A percentile compares a stretch with the other conserved stretches of the same genome.
These are phyloP conservation scores for Coelopa frigida DNA, from an alignment of 1,140 invertebrate genomes.

Conservation along the genomic window DNA sequence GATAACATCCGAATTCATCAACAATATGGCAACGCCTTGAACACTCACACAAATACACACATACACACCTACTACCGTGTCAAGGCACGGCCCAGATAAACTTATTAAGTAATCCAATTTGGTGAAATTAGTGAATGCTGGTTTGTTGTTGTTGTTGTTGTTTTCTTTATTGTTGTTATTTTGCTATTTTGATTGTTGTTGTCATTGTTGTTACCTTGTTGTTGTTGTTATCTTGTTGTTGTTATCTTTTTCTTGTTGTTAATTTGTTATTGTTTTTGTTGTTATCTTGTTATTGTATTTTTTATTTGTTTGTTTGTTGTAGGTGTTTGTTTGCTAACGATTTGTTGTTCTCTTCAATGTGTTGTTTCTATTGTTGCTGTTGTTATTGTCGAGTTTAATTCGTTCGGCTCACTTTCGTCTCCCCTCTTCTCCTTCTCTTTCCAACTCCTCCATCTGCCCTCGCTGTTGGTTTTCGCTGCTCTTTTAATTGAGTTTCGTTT, in stretches of 20 bases:
- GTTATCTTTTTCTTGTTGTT: not conserved
- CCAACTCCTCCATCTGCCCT: too few species aligned
- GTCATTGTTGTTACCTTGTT: not conserved
- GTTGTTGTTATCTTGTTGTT: conserved; percentile 16
- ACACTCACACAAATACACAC: too few species aligned
- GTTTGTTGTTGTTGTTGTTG: conserved; percentile 30
- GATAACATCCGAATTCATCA: too few species aligned
- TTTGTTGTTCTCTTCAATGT: not conserved
- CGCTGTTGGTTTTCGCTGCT: too few species aligned
- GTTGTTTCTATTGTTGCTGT: not conserved
- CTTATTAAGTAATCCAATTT: conserved; percentile 45
- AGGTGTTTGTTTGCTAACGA: not conserved
- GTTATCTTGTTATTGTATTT: conserved; percentile 3
- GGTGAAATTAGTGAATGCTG: conserved; percentile 44
- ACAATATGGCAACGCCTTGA: too few species aligned
- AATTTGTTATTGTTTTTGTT: not conserved
- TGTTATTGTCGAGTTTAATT: not conserved
- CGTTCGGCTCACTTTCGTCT: not conserved
- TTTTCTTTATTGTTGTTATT: not conserved
- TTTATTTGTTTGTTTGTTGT: conserved; percentile 1
- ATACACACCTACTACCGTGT: too few species aligned
- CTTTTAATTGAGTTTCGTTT: too few species aligned
- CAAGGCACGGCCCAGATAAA: too few species aligned
- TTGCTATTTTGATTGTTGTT: conserved; percentile 1
- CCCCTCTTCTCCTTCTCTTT: not conserved